phyloP scores from a whole-genome alignment of 2,888 invertebrate genomes.

The Tetramorium bicarinatum region DNA sequence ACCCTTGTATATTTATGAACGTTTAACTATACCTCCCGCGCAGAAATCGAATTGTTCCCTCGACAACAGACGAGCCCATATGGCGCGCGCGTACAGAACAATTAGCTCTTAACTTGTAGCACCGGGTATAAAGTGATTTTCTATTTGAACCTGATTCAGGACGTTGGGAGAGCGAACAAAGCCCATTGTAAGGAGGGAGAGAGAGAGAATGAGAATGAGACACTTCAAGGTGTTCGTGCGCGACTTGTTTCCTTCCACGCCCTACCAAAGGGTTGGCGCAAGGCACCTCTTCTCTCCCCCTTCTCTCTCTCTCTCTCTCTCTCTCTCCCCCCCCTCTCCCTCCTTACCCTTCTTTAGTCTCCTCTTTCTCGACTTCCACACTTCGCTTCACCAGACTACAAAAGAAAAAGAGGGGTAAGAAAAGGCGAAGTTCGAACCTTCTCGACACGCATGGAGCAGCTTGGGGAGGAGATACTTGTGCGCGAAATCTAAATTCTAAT shows the following conservation, averaged over 20 bases:
- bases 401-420: conserved; percentile 23
- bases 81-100: background rate
- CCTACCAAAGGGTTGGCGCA: conserved; percentile 32
- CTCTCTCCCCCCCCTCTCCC: background rate
- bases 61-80: background rate
- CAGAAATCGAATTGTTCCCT: background rate
- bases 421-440: conserved; percentile 40
- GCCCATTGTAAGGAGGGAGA: background rate
- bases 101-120: conserved; percentile 12
- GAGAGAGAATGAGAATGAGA: background rate
- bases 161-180: conserved; percentile 10
- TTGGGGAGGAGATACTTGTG: background rate
- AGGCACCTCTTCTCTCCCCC: background rate
- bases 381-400: background rate
- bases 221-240: conserved; percentile 29
- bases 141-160: conserved; percentile 39
- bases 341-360: background rate
- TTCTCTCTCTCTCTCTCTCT: background rate
- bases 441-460: conserved; percentile 27
- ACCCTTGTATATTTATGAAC: conserved; percentile 13
- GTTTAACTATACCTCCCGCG: background rate
- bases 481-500: background rate
- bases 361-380: background rate
- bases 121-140: conserved; percentile 46
- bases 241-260: conserved; percentile 29